Evolutionary conservation across 2,888 invertebrate species (phyloP).

Genomic region (Trichacis sp.): DNA sequence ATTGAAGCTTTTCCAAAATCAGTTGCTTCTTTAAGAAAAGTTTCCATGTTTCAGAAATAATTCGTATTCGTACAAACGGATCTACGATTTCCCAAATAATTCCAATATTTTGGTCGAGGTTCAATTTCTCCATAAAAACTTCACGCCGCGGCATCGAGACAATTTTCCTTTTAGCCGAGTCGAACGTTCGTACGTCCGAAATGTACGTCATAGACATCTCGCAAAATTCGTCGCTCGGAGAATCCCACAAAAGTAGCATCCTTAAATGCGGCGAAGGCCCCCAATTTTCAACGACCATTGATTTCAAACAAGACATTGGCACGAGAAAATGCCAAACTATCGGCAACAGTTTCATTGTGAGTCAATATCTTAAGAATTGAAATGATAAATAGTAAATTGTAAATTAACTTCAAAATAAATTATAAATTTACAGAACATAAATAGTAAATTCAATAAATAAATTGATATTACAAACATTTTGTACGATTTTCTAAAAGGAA

Average conservation of each 20-base stretch:
- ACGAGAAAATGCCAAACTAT: conserved; percentile 34
- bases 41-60: conserved; percentile 37
- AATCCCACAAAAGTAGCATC: conserved; percentile 31
- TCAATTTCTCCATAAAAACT: conserved; percentile 39
- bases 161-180: conserved; percentile 33
- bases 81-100: conserved; percentile 25
- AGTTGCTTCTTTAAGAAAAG: too few species aligned
- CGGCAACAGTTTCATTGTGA: conserved; percentile 38
- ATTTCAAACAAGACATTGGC: conserved; percentile 34
- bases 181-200: conserved; percentile 20
- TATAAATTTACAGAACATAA: too few species aligned
- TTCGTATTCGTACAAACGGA: conserved; percentile 29
- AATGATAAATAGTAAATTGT: too few species aligned
- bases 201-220: conserved; percentile 42
- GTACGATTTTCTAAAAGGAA: too few species aligned
- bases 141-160: conserved; percentile 29
- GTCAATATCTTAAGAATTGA: neutral
- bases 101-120: conserved; percentile 33
- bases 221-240: conserved; percentile 24
- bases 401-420: too few species aligned
- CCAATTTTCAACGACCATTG: conserved; percentile 27
- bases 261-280: conserved; percentile 39
- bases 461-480: too few species aligned
- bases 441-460: too few species aligned
- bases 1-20: too few species aligned